phyloP scores from a whole-genome alignment of 2,113 vertebrate genomes.

The Condylura cristata region DNA sequence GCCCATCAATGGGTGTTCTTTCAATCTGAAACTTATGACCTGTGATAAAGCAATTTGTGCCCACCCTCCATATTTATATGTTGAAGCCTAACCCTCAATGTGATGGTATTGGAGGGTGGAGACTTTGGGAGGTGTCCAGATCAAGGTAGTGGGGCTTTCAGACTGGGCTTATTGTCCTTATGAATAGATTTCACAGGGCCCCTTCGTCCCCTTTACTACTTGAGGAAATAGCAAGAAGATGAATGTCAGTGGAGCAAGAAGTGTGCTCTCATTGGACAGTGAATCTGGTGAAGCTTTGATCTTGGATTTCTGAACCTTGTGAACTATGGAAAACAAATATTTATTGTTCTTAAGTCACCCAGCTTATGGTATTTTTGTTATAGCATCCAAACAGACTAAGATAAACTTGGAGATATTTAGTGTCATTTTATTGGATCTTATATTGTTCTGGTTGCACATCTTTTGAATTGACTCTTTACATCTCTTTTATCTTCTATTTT shows the following conservation, averaged over 20 bases:
- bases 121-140: not conserved
- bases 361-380: not conserved
- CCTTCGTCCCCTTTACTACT: not conserved
- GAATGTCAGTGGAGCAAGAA: not conserved
- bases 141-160: not conserved
- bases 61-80: not conserved
- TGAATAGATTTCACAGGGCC: not conserved
- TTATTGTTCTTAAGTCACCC: not conserved
- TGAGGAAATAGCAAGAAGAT: not conserved
- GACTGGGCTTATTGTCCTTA: not conserved
- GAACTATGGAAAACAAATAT: not conserved
- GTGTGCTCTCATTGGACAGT: not conserved
- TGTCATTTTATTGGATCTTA: not conserved
- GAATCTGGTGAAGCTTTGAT: fast-evolving
- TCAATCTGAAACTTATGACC: not conserved
- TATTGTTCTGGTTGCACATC: not conserved
- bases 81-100: not conserved
- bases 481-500: not conserved
- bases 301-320: not conserved
- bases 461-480: not conserved
- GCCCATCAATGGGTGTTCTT: too few species aligned
- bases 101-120: not conserved
- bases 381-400: not conserved
- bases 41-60: not conserved
- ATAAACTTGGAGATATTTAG: not conserved